A percentile compares a stretch with the other conserved stretches of the same genome.
These are phyloP conservation scores for Myotis planiceps DNA, from an alignment of 2,797 vertebrate genomes.

Conservation along the genomic window DNA sequence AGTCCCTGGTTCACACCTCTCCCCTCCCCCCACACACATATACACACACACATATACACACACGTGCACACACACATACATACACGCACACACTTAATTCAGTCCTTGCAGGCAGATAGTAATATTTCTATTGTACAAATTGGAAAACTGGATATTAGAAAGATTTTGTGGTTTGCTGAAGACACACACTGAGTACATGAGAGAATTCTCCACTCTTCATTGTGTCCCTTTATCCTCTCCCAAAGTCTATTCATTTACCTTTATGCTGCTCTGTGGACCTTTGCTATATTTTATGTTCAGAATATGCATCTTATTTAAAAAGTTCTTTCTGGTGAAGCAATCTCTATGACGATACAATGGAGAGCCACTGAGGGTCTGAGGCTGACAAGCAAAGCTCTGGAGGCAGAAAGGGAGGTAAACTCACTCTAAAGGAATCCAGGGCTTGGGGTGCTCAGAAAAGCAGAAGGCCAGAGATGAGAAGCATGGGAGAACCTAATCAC, in stretches of 20 bases:
- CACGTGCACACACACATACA: neutral
- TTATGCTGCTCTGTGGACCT: neutral
- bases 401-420: neutral
- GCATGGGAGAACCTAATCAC: neutral
- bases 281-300: neutral
- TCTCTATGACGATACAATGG: neutral
- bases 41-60: neutral
- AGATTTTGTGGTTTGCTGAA: neutral
- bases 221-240: neutral
- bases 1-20: neutral
- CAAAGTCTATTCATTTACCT: neutral
- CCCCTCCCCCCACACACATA: accelerated
- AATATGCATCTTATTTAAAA: neutral
- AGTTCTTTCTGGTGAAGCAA: neutral
- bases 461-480: slow-evolving; percentile 20
- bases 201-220: neutral
- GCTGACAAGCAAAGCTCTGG: neutral
- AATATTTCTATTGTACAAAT: neutral
- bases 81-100: neutral
- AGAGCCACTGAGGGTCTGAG: neutral
- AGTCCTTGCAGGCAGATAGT: neutral
- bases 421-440: neutral
- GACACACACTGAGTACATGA: neutral
- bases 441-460: neutral
- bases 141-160: neutral